These are phyloP conservation scores for Potorous gilbertii DNA, from an alignment of 2,797 vertebrate species.

Conservation along the genomic window DNA sequence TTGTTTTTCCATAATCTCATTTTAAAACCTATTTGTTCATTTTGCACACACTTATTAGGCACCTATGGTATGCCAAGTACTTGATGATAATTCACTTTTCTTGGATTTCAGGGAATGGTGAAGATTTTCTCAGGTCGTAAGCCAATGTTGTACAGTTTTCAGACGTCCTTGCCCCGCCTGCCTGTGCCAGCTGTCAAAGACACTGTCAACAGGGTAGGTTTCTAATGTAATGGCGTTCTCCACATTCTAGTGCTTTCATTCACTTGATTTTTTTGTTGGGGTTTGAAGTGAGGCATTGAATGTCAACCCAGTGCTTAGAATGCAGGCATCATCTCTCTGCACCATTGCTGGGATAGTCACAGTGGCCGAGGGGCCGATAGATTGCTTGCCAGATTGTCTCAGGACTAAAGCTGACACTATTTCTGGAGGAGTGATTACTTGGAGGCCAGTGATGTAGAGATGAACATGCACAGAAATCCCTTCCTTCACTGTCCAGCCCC, in stretches of 20 bases:
- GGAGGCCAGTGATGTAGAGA: background rate
- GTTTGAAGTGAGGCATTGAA: background rate
- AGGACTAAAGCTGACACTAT: background rate
- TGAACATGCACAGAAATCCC: background rate
- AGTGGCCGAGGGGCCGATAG: background rate
- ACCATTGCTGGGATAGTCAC: background rate
- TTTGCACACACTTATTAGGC: too few species aligned
- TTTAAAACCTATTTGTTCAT: background rate
- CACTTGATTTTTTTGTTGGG: background rate
- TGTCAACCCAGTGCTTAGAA: background rate
- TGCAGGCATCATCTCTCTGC: background rate
- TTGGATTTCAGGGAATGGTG: constrained; percentile 84
- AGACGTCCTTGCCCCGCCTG: constrained; percentile 93
- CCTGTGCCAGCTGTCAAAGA: constrained; percentile 93
- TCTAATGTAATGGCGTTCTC: background rate
- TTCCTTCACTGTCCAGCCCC: background rate
- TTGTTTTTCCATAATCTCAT: background rate
- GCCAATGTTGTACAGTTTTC: constrained; percentile 98
- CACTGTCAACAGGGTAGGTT: constrained; percentile 88
- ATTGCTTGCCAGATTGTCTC: background rate
- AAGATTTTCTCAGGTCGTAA: constrained; percentile 96
- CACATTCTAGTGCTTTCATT: background rate
- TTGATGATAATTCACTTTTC: background rate
- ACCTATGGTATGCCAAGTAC: background rate
- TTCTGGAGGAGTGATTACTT: background rate